Evolutionary conservation across 2,888 invertebrate genomes (phyloP).

Genomic region (Stomorhina lunata): DNA sequence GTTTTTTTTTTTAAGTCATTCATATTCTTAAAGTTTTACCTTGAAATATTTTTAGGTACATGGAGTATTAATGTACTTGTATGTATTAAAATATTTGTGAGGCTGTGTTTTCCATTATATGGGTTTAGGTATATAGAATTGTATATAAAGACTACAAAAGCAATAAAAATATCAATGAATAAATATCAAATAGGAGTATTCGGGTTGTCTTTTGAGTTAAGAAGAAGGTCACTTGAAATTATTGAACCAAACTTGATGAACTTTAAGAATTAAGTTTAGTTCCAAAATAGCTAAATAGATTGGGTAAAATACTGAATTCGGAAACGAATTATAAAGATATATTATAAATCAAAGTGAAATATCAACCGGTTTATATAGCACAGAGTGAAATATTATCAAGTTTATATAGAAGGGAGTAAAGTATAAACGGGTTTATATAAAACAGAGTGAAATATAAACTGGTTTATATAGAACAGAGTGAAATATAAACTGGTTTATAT

Average conservation of each 20-base stretch:
- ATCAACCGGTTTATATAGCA: too few relatives aligned
- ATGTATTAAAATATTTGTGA: not conserved
- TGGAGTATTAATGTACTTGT: not conserved
- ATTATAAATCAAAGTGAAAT: too few relatives aligned
- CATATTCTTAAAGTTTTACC: slow-evolving; percentile 39
- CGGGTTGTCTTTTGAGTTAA: not conserved
- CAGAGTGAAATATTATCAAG: too few relatives aligned
- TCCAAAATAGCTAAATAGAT: too few relatives aligned
- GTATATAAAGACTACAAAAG: not conserved
- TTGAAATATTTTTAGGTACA: slow-evolving; percentile 39
- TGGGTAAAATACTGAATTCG: too few relatives aligned
- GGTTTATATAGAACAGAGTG: too few relatives aligned
- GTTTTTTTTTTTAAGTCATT: slow-evolving; percentile 33
- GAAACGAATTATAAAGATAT: too few relatives aligned
- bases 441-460: too few relatives aligned
- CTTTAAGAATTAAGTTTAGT: too few relatives aligned
- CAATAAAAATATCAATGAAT: slow-evolving; percentile 10
- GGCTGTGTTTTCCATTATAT: not conserved
- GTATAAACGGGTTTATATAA: too few relatives aligned
- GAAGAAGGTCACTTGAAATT: not conserved
- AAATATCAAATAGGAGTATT: not conserved
- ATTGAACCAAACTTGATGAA: not conserved
- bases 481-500: too few relatives aligned
- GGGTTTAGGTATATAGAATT: not conserved
- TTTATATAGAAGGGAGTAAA: too few relatives aligned